Conservation (phyloP, 2,888 invertebrate genomes). For the Stenchaetothrips biformis region DNA sequence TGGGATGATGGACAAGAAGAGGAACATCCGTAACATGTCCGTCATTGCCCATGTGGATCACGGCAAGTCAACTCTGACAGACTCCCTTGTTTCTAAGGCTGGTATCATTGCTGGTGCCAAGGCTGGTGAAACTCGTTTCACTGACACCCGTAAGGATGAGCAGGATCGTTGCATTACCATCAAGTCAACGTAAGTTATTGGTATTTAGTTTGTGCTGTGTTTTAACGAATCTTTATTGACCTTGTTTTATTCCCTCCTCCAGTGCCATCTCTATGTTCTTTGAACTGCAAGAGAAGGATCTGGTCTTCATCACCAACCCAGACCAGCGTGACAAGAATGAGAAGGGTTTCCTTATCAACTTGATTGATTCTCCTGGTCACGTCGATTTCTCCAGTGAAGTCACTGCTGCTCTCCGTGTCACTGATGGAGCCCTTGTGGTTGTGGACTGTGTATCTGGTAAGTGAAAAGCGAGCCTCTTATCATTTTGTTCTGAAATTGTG, state of each 20-base stretch:
- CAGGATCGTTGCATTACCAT: constrained; percentile 99
- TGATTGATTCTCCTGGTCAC: constrained; percentile 99
- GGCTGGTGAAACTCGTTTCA: constrained; percentile 98
- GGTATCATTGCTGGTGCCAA: constrained; percentile 99
- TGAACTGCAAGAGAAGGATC: constrained; percentile 90
- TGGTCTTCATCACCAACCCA: constrained; percentile 83
- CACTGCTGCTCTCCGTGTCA: constrained; percentile 98
- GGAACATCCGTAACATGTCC: constrained; percentile 99
- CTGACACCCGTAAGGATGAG: constrained; percentile 99
- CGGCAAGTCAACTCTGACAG: constrained; percentile 98
- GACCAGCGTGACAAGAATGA: constrained; percentile 87
- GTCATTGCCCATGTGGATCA: constrained; percentile 99
- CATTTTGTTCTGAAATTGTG: too few species aligned
- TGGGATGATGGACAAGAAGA: constrained; percentile 99
- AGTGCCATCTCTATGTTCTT: constrained; percentile 99
- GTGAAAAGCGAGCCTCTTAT: constrained; percentile 39
- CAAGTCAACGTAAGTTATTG: constrained; percentile 89
- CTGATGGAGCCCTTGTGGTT: constrained; percentile 98
- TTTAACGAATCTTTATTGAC: background rate
- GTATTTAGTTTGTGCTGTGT: background rate
- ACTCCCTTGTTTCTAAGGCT: constrained; percentile 98
- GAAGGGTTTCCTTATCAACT: constrained; percentile 97
- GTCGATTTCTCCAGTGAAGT: constrained; percentile 99
- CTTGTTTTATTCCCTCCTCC: constrained; percentile 39
- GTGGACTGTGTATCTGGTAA: constrained; percentile 98